Base-by-base conservation (phyloP, 2,797 vertebrate genomes). In the Brotula barbata region DNA sequence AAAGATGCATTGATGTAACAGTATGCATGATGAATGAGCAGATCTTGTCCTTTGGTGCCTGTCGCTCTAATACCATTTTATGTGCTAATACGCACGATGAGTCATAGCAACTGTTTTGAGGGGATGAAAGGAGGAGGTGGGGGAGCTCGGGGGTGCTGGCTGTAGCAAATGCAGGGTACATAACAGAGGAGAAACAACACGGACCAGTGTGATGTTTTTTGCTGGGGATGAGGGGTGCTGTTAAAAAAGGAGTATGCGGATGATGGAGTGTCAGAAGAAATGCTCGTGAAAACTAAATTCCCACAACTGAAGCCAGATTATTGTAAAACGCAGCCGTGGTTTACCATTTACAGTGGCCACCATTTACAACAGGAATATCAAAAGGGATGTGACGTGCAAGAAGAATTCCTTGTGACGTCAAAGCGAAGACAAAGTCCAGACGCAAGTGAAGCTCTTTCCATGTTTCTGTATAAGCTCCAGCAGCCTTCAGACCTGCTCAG, bases 11-110 rank as follows among this genome's bases (percentile, higher is more conserved):
- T 62, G 73, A 75, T 84, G 78, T 82, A 76, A 73, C 73, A 68
- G 73, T 76, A 69, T 78, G 86, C 80, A 68, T 82, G 81, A 85
- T 83, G 71, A 86, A 86, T 81, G 80, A 83, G 81, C 61, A 63
- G 73, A 73, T 78, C 67, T 10, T 74, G 82, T 64, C 82, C 86
- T 83, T 83, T 80, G 80, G 74, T 85, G 77, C 81, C 58, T 43
- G 51, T 67, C 54, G 57, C 68, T 72, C 73, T 78, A 75, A 86
- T 78, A 73, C 74, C 72, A 19, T 71, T 86, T 83, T 81, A 86
- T 84, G 75, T 28, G 28, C 77, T 78, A 72, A 80, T 77, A 84
- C 76, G 77, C 79, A 68, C 44, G 83, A 80, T 90, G 88, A 90
- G 81, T 90, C 88, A 90, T 85, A 78, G 73, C 68, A 59, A 59